A percentile compares a stretch with the other conserved stretches of the same genome.
phyloP scores from a whole-genome alignment of 2,888 invertebrate species.

The Erebia epiphron region DNA sequence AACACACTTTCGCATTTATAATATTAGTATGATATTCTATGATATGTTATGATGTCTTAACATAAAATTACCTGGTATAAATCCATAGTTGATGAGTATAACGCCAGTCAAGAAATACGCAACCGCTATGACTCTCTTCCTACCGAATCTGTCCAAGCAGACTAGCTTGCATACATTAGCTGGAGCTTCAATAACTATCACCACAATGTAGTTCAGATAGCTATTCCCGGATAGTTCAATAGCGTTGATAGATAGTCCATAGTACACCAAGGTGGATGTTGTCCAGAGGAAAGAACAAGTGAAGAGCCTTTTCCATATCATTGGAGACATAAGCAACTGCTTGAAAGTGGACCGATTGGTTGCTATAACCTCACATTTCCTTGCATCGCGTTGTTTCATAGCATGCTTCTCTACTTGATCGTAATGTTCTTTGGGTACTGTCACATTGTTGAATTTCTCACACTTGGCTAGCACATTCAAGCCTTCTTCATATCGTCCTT shows the following conservation, averaged over 20 bases:
- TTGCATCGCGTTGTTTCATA: slow-evolving; percentile 66
- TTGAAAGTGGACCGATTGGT: slow-evolving; percentile 68
- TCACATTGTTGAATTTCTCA: slow-evolving; percentile 84
- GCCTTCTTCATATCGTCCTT: slow-evolving; percentile 86
- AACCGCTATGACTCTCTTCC: slow-evolving; percentile 84
- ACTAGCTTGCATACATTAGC: slow-evolving; percentile 86
- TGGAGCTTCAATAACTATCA: slow-evolving; percentile 87
- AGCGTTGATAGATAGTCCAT: slow-evolving; percentile 90
- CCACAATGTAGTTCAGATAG: slow-evolving; percentile 89
- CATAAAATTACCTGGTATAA: slow-evolving; percentile 79
- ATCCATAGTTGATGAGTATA: slow-evolving; percentile 84
- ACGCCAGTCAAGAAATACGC: slow-evolving; percentile 86
- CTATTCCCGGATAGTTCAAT: slow-evolving; percentile 89
- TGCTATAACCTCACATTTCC: slow-evolving; percentile 62
- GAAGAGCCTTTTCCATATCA: slow-evolving; percentile 83
- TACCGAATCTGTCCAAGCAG: slow-evolving; percentile 85
- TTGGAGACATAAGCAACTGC: slow-evolving; percentile 69
- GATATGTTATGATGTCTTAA: neutral
- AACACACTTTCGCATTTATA: too few relatives aligned
- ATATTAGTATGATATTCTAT: too few relatives aligned
- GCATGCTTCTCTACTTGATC: slow-evolving; percentile 73
- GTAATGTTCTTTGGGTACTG: slow-evolving; percentile 75
- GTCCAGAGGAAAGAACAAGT: slow-evolving; percentile 91
- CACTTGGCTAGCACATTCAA: slow-evolving; percentile 82
- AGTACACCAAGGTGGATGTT: slow-evolving; percentile 90